Evolutionary conservation across 2,113 vertebrate genomes (phyloP).

Genomic region (Ahaetulla prasina): DNA sequence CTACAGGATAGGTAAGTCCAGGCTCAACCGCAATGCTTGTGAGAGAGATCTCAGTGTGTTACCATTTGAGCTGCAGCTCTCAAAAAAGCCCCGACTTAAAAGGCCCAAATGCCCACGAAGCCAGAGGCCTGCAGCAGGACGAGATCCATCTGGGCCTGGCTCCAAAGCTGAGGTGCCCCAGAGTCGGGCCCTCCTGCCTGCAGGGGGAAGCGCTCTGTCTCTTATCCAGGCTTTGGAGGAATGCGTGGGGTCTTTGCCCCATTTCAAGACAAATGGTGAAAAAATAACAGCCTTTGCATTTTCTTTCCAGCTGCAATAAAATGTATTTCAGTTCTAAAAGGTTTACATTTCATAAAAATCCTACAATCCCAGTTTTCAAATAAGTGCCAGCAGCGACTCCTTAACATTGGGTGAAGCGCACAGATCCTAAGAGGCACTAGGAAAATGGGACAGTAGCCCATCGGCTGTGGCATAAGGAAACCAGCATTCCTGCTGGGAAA

Average conservation of each 20-base stretch:
- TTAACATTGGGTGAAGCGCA: constrained; percentile 22
- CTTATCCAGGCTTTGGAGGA: not conserved
- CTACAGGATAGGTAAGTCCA: not conserved
- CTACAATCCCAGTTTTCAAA: constrained; percentile 9
- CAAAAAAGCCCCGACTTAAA: not conserved
- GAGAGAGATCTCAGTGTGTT: not conserved
- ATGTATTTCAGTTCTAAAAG: constrained; percentile 24
- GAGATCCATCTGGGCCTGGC: not conserved
- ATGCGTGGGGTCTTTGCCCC: not conserved
- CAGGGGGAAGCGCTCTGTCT: not conserved
- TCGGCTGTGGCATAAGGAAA: constrained; percentile 2
- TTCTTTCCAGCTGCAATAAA: constrained; percentile 22
- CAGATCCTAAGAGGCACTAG: constrained; percentile 40
- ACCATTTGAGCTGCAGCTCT: not conserved
- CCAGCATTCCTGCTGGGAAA: not conserved
- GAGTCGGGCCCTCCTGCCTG: not conserved
- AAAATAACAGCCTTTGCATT: constrained; percentile 10
- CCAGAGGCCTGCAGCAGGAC: not conserved
- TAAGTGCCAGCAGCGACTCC: constrained; percentile 7
- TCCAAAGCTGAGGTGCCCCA: not conserved
- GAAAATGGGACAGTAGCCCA: constrained; percentile 1
- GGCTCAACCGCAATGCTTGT: not conserved
- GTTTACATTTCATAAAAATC: constrained; percentile 45
- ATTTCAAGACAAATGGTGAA: not conserved
- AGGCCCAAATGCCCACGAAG: not conserved